Percentiles rank a stretch among this genome's conserved stretches.
phyloP scores from a whole-genome alignment of 2,888 invertebrate genomes.

The Drosophila cognata region DNA sequence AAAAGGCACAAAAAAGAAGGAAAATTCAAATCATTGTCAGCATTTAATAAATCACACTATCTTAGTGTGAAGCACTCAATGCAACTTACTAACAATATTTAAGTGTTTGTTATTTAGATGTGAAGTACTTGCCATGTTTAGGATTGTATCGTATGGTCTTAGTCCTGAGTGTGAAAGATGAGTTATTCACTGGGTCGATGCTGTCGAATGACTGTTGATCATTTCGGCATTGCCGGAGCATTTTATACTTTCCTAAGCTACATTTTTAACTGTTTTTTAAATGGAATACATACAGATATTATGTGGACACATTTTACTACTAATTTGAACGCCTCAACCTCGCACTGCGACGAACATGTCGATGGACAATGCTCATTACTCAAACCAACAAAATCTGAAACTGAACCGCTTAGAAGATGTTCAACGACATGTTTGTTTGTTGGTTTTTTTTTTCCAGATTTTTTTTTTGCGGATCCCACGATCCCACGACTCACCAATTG shows the following conservation, averaged over 20 bases:
- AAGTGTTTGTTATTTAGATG: not conserved
- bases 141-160: conserved; percentile 1
- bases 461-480: conserved; percentile 61
- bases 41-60: not conserved
- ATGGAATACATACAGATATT: conserved; percentile 31
- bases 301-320: conserved; percentile 66
- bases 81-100: not conserved
- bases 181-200: conserved; percentile 44
- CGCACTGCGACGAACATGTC: conserved; percentile 45
- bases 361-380: conserved; percentile 68
- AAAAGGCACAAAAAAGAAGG: not conserved
- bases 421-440: conserved; percentile 20
- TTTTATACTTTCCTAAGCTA: conserved; percentile 63
- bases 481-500: conserved; percentile 59
- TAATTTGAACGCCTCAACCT: conserved; percentile 55
- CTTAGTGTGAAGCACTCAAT: not conserved
- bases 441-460: conserved; percentile 1
- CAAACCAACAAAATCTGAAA: conserved; percentile 42
- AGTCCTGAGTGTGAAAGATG: conserved; percentile 9
- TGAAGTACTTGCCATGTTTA: conserved; percentile 44
- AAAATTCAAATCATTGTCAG: not conserved
- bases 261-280: conserved; percentile 43
- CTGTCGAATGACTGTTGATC: conserved; percentile 56
- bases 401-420: conserved; percentile 50
- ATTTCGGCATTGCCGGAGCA: conserved; percentile 20